phyloP scores from a whole-genome alignment of 1,140 invertebrate genomes.

The Mizuhopecten yessoensis region DNA sequence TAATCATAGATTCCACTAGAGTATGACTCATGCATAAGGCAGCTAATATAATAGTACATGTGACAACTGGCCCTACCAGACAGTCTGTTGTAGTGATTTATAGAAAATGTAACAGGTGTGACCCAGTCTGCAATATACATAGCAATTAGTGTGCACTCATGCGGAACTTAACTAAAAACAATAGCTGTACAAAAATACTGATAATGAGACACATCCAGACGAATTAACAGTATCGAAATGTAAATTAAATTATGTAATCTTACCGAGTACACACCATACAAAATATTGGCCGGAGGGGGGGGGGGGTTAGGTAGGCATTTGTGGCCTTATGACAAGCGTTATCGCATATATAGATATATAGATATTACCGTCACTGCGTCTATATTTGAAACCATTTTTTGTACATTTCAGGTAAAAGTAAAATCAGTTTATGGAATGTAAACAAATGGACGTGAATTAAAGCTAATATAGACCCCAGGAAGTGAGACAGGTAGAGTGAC shows the following conservation, averaged over 20 bases:
- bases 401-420: too few species aligned
- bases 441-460: not conserved
- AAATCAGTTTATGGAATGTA: constrained; percentile 21
- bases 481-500: not conserved
- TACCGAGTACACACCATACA: too few species aligned
- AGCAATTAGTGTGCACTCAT: not conserved
- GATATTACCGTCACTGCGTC: too few species aligned
- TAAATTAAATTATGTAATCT: too few species aligned
- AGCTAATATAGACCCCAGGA: not conserved
- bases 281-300: too few species aligned
- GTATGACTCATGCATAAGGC: not conserved
- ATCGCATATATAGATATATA: too few species aligned
- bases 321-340: too few species aligned
- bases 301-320: too few species aligned
- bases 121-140: not conserved
- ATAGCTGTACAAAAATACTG: too few species aligned
- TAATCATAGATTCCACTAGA: not conserved
- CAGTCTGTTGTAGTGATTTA: not conserved
- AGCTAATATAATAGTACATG: not conserved
- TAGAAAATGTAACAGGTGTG: constrained; percentile 31
- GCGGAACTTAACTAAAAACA: not conserved
- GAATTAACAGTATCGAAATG: too few species aligned
- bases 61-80: not conserved
- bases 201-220: too few species aligned
- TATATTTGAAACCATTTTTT: too few species aligned